Base-by-base conservation (phyloP, 2,797 vertebrate species). In the Hippoglossus hippoglossus region DNA sequence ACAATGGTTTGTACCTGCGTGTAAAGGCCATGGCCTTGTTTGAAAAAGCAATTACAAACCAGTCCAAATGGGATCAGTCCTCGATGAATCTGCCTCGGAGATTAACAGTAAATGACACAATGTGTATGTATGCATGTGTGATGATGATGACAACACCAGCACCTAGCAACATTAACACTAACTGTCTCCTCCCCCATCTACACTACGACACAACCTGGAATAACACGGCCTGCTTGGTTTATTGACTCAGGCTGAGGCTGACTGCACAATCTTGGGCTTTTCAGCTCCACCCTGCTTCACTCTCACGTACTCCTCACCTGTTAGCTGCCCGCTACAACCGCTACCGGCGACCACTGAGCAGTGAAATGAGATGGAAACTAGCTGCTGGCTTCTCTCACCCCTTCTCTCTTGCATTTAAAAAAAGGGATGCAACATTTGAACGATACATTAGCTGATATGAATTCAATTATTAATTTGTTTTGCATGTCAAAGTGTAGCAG, bases 131-230 rank as follows among this genome's bases (percentile, higher is more conserved):
- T 8, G 28, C 7, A 31, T 54, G 54, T 15, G 19, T 57, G 11
- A 36, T 22, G 9, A 18, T 58, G 63, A 62, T 2, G 41, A 73
- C 41, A 71, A 63, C 50, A 54, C 74, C 81, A 79, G 53, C 78
- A 82, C 60, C 73, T 80, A 65, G 71, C 66, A 84, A 66, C 71
- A 68, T 67, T 4, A 75, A 61, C 63, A 36, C 62, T 5, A 12
- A 8, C 22, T 0, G 19, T 61, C 59, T 69, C 68, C 59, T 44
- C 46, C 55, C 63, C 71, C 64, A 56, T 67, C 64, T 50, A 46
- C 67, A 80, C 64, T 49, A 46, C 44, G 22, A 12, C 34, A 62
- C 53, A 86, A 91, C 83, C 87, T 91, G 90, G 71, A 89, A 88
- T 62, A 92, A 91, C 87, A 90, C 26, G 54, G 28, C 55, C 61